Percentiles rank a stretch among this genome's conserved stretches.
phyloP scores from a whole-genome alignment of 2,797 vertebrate species.

The Halcyon badia region DNA sequence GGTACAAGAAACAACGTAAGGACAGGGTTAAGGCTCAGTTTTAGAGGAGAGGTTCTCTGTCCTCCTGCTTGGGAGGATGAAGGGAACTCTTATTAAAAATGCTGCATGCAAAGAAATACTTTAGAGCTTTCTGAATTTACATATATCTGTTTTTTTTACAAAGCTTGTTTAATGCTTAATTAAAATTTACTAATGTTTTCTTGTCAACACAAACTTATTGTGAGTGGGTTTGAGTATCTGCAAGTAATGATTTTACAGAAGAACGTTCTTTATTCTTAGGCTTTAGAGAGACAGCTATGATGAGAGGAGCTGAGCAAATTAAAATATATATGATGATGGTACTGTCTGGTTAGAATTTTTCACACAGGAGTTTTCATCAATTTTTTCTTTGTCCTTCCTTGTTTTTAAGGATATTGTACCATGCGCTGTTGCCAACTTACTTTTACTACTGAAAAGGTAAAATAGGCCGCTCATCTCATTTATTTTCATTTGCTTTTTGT shows the following conservation, averaged over 20 bases:
- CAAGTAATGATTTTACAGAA: not conserved
- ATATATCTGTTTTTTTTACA: not conserved
- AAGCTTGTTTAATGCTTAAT: not conserved
- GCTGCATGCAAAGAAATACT: not conserved
- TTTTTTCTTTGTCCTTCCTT: not conserved
- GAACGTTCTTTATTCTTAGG: not conserved
- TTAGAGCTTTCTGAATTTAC: not conserved
- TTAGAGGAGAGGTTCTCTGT: not conserved
- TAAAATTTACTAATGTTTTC: not conserved
- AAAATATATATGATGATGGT: not conserved
- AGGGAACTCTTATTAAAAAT: not conserved
- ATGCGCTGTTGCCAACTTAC: not conserved
- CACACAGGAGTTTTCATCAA: not conserved
- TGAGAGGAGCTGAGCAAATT: not conserved
- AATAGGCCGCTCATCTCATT: conserved; percentile 53
- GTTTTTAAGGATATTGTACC: not conserved
- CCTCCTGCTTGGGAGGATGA: not conserved
- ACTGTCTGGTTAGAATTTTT: not conserved
- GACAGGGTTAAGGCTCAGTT: not conserved
- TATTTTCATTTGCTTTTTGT: conserved; percentile 43
- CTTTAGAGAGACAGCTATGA: not conserved
- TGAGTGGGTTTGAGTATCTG: not conserved
- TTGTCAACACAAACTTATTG: not conserved
- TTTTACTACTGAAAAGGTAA: conserved; percentile 46
- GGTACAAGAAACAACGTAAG: not conserved